A percentile compares a stretch with the other conserved stretches of the same genome.
These are phyloP conservation scores for Halisarca cf. caerulea DNA, from an alignment of 37 sponge, comb jelly and placozoan species.

Conservation along the genomic window DNA sequence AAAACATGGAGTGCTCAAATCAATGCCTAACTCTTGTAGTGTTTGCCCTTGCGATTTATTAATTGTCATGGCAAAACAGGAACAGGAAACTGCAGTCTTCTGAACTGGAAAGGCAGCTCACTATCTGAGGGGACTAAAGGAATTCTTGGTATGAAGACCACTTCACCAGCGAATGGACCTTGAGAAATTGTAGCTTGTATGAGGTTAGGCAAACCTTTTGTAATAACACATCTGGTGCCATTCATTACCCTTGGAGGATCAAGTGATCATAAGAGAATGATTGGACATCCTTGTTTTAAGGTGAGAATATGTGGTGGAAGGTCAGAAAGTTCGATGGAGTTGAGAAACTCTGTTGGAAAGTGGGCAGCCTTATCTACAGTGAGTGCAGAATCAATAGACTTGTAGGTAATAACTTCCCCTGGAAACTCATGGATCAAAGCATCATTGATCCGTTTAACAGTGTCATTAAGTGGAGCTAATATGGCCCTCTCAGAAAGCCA, in stretches of 20 bases:
- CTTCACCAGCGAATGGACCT: slow-evolving; percentile 22
- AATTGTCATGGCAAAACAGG: slow-evolving; percentile 30
- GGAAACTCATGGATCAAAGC: background rate
- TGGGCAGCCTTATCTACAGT: slow-evolving; percentile 26
- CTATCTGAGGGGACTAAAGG: slow-evolving; percentile 40
- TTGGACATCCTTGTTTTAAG: slow-evolving; percentile 19
- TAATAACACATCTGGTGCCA: slow-evolving; percentile 32
- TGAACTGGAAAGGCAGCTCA: slow-evolving; percentile 25
- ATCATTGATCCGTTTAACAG: slow-evolving; percentile 26
- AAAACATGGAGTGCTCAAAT: slow-evolving; percentile 21
- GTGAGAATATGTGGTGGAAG: slow-evolving; percentile 22
- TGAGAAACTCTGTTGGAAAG: slow-evolving; percentile 37
- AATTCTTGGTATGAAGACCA: too few species aligned
- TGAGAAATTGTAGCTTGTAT: slow-evolving; percentile 24
- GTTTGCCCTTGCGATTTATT: slow-evolving; percentile 58
- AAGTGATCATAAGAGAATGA: slow-evolving; percentile 35
- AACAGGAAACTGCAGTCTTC: slow-evolving; percentile 41
- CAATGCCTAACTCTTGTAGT: slow-evolving; percentile 22
- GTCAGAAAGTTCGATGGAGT: slow-evolving; percentile 23
- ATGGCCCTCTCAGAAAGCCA: slow-evolving; percentile 37
- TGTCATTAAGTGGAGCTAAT: slow-evolving; percentile 25
- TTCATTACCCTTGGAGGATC: slow-evolving; percentile 31
- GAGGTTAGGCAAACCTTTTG: background rate
- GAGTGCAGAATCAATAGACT: slow-evolving; percentile 31
- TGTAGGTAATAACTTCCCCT: background rate